These are phyloP conservation scores for Caenorhabditis sinica DNA, from an alignment of 2,888 invertebrate genomes.

Conservation along the genomic window DNA sequence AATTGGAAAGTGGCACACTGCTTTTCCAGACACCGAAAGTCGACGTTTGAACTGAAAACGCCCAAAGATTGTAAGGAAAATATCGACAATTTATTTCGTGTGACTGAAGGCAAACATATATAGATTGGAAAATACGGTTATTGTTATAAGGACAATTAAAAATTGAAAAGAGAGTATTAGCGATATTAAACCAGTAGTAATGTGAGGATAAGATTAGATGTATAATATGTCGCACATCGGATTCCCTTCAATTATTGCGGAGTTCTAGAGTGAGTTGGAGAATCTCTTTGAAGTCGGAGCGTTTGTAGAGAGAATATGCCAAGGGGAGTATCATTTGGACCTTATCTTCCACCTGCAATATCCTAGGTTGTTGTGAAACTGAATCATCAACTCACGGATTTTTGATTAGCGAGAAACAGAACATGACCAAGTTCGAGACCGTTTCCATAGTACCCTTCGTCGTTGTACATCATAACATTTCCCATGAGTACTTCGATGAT, in stretches of 20 bases:
- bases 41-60: too few relatives aligned
- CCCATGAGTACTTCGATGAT: neutral
- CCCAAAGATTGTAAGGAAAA: too few relatives aligned
- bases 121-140: too few relatives aligned
- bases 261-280: conserved; percentile 14
- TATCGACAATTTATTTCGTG: too few relatives aligned
- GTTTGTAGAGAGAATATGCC: neutral
- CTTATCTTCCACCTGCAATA: neutral
- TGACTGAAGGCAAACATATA: too few relatives aligned
- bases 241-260: neutral
- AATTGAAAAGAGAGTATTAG: too few relatives aligned
- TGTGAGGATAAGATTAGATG: neutral
- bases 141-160: too few relatives aligned
- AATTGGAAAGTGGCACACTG: too few relatives aligned
- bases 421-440: conserved; percentile 93
- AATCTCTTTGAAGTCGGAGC: conserved; percentile 5
- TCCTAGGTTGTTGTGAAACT: neutral
- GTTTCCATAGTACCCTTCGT: conserved; percentile 95
- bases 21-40: too few relatives aligned
- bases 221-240: neutral
- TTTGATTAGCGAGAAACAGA: conserved; percentile 87
- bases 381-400: neutral
- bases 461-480: conserved; percentile 89
- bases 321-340: neutral
- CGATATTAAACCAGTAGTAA: neutral